Conservation (phyloP, 2,797 vertebrate genomes). For the Propithecus deckenii region DNA sequence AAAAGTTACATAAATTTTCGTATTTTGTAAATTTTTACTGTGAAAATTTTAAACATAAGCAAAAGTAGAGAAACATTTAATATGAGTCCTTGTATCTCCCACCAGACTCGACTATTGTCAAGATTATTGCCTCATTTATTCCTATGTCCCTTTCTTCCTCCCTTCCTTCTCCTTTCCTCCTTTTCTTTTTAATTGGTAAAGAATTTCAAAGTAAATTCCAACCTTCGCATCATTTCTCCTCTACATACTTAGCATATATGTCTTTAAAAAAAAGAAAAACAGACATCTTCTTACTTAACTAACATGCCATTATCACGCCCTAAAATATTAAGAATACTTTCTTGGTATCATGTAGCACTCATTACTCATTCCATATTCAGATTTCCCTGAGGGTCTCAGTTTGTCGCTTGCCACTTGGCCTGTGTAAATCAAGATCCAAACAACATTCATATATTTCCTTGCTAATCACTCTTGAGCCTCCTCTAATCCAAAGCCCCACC, state of each 20-base stretch:
- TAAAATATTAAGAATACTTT: background rate
- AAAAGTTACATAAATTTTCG: background rate
- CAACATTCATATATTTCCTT: background rate
- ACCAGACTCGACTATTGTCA: background rate
- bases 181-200: background rate
- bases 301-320: background rate
- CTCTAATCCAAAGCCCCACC: background rate
- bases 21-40: background rate
- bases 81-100: background rate
- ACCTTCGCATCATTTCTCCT: background rate
- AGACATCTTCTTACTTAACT: conserved; percentile 13
- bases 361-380: background rate
- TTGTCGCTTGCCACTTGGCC: background rate
- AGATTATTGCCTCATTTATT: background rate
- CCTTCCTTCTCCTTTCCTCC: background rate
- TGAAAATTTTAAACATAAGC: background rate
- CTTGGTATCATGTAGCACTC: background rate
- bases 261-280: background rate
- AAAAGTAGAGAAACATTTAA: background rate
- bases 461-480: background rate
- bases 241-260: background rate
- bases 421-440: background rate
- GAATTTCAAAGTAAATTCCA: conserved; percentile 39
- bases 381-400: background rate
- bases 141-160: background rate